phyloP scores from a whole-genome alignment of 2,113 vertebrate species.

The Colossoma macropomum region DNA sequence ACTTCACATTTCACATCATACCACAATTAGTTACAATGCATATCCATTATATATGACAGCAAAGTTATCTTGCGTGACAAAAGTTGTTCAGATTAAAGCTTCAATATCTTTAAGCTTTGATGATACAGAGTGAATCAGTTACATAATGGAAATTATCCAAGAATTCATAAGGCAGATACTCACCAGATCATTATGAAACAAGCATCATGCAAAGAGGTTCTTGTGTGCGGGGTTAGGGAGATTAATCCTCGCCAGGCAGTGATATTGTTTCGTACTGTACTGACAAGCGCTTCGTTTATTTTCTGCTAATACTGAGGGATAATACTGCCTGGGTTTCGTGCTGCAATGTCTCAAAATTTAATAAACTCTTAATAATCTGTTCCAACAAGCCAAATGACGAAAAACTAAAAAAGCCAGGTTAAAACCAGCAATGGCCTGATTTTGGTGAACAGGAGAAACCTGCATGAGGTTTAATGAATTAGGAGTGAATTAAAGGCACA shows the following conservation, averaged over 20 bases:
- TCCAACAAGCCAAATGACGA: not conserved
- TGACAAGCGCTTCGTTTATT: not conserved
- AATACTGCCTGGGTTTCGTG: not conserved
- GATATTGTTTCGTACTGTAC: slow-evolving; percentile 16
- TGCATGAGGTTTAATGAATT: not conserved
- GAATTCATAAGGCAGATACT: not conserved
- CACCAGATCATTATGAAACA: slow-evolving; percentile 8
- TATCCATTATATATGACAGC: no score
- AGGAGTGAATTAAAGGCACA: not conserved
- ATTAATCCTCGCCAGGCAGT: slow-evolving; percentile 27
- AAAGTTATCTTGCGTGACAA: not conserved
- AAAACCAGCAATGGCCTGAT: not conserved
- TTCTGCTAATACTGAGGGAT: not conserved
- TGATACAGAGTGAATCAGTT: not conserved
- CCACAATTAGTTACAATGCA: no score
- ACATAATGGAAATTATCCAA: slow-evolving; percentile 18
- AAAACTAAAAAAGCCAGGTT: slow-evolving; percentile 36
- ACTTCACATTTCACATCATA: no score
- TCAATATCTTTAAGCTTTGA: not conserved
- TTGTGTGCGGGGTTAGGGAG: not conserved
- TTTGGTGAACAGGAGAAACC: not conserved
- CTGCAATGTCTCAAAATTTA: not conserved
- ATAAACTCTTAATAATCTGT: not conserved
- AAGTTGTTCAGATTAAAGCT: not conserved
- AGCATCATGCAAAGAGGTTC: not conserved